These are phyloP conservation scores for Uria aalge DNA, from an alignment of 2,113 vertebrate genomes.

Conservation along the genomic window DNA sequence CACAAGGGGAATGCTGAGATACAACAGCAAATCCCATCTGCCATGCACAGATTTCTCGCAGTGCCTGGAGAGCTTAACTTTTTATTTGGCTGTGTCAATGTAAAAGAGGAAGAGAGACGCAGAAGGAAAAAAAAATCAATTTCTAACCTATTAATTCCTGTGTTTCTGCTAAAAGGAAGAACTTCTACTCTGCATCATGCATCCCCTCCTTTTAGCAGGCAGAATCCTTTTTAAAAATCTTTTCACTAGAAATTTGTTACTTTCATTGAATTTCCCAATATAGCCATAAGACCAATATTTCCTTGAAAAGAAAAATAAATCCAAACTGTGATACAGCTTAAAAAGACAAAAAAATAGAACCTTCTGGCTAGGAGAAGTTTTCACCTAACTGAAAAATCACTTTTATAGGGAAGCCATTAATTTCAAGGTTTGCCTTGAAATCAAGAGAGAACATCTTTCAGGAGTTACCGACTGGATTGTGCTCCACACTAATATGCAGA, in stretches of 20 bases:
- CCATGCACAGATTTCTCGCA: not conserved
- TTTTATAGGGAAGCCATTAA: not conserved
- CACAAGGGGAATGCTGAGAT: not conserved
- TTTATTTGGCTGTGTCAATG: not conserved
- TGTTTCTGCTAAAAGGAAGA: not conserved
- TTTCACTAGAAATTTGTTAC: not conserved
- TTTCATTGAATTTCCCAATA: not conserved
- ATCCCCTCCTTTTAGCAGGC: not conserved
- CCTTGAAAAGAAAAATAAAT: not conserved
- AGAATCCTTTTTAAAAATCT: not conserved
- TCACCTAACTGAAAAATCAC: not conserved
- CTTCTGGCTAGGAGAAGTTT: not conserved
- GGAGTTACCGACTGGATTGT: not conserved
- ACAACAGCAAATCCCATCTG: constrained; percentile 8
- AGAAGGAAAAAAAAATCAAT: not conserved
- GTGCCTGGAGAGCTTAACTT: constrained; percentile 13
- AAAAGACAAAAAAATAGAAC: rapidly evolving
- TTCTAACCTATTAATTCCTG: not conserved
- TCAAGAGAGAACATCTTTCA: not conserved
- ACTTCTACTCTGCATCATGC: not conserved
- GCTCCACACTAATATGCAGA: not conserved
- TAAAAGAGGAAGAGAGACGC: not conserved
- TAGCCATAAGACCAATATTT: not conserved
- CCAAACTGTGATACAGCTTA: not conserved
- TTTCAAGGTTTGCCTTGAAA: not conserved